Conservation (phyloP, 2,888 invertebrate genomes). For the Ceriagrion tenellum region DNA sequence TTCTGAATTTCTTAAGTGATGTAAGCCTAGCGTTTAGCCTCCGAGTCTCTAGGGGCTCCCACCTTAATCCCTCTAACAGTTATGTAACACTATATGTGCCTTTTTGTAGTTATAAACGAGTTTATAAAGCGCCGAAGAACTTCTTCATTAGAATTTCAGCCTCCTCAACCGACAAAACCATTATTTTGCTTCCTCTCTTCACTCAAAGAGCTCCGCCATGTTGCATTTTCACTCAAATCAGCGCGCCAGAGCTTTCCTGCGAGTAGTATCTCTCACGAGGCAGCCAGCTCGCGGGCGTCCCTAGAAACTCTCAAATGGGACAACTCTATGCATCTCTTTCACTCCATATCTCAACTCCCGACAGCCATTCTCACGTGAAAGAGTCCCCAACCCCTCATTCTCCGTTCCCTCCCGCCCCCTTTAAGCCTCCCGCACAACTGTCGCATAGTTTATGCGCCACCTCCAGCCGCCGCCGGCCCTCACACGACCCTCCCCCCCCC, state of each 20-base stretch:
- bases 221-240: neutral
- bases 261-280: neutral
- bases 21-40: no score
- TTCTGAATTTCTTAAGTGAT: no score
- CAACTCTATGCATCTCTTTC: neutral
- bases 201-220: neutral
- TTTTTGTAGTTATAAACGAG: neutral
- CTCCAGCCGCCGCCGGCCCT: neutral
- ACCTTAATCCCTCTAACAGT: no score
- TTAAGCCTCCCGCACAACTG: neutral
- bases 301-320: slow-evolving; percentile 14
- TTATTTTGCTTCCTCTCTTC: neutral
- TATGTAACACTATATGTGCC: no score
- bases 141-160: neutral
- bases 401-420: no score
- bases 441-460: neutral
- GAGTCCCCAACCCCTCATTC: no score
- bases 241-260: no score
- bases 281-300: neutral
- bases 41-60: no score
- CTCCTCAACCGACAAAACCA: neutral
- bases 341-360: neutral
- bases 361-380: neutral
- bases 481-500: neutral
- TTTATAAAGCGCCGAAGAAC: neutral